Evolutionary conservation across 2,113 vertebrate genomes (phyloP).

Genomic region (Triplophysa rosa): DNA sequence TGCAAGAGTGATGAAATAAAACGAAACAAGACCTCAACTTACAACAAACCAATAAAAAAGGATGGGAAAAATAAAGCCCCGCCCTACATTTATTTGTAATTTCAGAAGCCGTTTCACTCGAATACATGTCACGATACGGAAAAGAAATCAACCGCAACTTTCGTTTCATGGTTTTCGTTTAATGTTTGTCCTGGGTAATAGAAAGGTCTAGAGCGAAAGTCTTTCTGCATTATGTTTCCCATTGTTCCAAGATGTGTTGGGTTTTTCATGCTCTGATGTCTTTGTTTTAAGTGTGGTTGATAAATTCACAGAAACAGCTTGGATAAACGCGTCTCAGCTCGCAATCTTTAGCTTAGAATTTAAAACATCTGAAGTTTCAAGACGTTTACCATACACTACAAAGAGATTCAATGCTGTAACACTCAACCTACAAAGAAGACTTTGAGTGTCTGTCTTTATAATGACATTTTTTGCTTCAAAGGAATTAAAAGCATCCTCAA

Average conservation of each 20-base stretch:
- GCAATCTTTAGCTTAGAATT: constrained; percentile 6
- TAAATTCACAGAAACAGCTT: too few species aligned
- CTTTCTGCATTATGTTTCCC: neutral
- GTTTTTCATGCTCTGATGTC: constrained; percentile 12
- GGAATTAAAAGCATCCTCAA: constrained; percentile 49
- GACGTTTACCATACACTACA: constrained; percentile 7
- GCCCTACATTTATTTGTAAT: too few species aligned
- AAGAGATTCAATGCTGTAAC: neutral
- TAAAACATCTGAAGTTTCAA: constrained; percentile 25
- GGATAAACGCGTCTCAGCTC: neutral
- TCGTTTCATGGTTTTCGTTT: too few species aligned
- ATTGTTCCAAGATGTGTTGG: constrained; percentile 10
- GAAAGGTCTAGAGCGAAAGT: constrained; percentile 26
- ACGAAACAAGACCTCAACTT: too few species aligned
- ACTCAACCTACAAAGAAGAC: constrained; percentile 9
- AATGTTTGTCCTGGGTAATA: too few species aligned
- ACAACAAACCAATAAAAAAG: too few species aligned
- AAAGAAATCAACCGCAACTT: too few species aligned
- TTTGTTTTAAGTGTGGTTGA: neutral
- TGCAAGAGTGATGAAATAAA: too few species aligned
- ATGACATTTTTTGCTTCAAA: constrained; percentile 56
- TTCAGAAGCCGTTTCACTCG: too few species aligned
- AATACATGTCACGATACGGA: too few species aligned
- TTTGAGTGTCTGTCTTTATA: constrained; percentile 12
- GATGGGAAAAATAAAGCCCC: too few species aligned